Percentiles rank a stretch among this genome's conserved stretches.
Evolutionary conservation across 2,888 invertebrate species (phyloP).

Genomic region (Pilophorus perplexus): DNA sequence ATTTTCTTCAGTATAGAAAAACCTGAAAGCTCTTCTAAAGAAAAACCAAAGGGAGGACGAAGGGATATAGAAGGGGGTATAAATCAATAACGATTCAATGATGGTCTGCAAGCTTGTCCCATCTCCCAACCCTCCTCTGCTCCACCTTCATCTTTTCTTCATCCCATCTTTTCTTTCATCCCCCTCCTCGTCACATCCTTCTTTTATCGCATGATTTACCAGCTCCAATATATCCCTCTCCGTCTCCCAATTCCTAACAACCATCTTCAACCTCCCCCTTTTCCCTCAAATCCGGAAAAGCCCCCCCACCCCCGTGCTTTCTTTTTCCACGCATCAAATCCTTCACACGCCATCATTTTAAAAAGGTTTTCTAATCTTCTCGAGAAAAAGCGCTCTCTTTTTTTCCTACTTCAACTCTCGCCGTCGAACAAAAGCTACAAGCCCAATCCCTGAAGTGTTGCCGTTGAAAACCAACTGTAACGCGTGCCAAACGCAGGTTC

Average conservation of each 20-base stretch:
- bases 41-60: not conserved
- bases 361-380: not conserved
- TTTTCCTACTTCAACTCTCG: too few relatives aligned
- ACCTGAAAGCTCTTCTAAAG: slow-evolving; percentile 13
- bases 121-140: slow-evolving; percentile 12
- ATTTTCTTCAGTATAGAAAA: slow-evolving; percentile 40
- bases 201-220: slow-evolving; percentile 42
- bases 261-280: not conserved
- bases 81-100: slow-evolving; percentile 43
- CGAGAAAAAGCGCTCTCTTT: too few relatives aligned
- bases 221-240: slow-evolving; percentile 38
- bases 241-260: not conserved
- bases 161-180: not conserved
- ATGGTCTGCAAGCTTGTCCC: slow-evolving; percentile 41
- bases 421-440: too few relatives aligned
- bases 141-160: slow-evolving; percentile 2
- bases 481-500: too few relatives aligned
- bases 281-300: not conserved
- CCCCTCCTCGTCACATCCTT: slow-evolving; percentile 21
- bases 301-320: not conserved
- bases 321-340: slow-evolving; percentile 8
- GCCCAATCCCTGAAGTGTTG: too few relatives aligned
- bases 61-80: slow-evolving; percentile 33
- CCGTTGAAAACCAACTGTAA: too few relatives aligned
- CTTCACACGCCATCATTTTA: slow-evolving; percentile 4